phyloP scores from a whole-genome alignment of 2,113 vertebrate genomes.

The Meles meles region DNA sequence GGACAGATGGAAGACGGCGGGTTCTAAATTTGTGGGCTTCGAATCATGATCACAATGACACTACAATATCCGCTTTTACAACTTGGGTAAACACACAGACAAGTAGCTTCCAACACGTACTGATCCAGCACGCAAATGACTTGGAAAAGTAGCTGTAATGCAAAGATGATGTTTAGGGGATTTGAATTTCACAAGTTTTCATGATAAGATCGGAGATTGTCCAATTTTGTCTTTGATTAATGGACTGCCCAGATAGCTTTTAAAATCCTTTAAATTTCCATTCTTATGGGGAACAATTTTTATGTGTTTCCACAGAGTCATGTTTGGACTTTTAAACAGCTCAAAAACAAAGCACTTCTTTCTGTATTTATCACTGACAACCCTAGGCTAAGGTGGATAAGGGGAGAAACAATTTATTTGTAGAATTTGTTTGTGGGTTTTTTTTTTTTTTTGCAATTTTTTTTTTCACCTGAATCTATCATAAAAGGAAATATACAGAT shows the following conservation, averaged over 20 bases:
- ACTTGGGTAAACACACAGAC: not conserved
- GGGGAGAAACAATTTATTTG: not conserved
- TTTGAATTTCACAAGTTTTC: not conserved
- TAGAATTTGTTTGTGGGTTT: not conserved
- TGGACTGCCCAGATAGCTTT: not conserved
- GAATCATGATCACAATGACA: not conserved
- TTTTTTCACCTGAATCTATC: not conserved
- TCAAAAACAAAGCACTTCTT: not conserved
- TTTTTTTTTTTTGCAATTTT: not conserved
- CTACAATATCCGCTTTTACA: not conserved
- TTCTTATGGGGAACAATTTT: not conserved
- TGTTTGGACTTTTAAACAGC: not conserved
- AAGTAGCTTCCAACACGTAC: not conserved
- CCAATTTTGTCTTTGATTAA: not conserved
- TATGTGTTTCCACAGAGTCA: not conserved
- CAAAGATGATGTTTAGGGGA: not conserved
- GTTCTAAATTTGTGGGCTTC: not conserved
- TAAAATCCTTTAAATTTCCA: not conserved
- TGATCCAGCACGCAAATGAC: not conserved
- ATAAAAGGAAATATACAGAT: not conserved
- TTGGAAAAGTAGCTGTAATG: not conserved
- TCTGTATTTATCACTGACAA: not conserved
- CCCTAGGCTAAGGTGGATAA: not conserved
- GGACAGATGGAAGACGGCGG: fast-evolving
- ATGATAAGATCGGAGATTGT: not conserved